Base-by-base conservation (phyloP, 2,113 vertebrate genomes). In the Indri indri region DNA sequence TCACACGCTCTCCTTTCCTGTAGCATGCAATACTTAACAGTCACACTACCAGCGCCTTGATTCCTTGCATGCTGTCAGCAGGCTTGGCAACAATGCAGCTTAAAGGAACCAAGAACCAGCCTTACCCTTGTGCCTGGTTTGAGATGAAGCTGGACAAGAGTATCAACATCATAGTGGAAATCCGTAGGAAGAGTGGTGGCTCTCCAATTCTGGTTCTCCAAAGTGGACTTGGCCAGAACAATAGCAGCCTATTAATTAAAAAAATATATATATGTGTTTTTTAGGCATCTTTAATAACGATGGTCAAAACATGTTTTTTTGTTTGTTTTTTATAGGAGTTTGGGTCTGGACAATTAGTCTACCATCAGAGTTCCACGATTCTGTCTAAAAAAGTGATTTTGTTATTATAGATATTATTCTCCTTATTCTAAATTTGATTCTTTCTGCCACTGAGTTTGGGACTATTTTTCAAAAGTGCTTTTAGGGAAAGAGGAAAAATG, bases 121-220 rank as follows among this genome's bases (percentile, higher is more conserved):
- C 98, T 98, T 98, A 99, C 99, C 98, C 98, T 99, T 96, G 97
- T 90, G 65, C 95, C 91, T 17, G 99, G 99, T 93, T 99, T 99
- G 90, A 99, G 99, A 97, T 98, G 99, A 76, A 99, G 99, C 97
- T 98, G 99, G 22, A 98, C 97, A 1, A 99, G 96, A 17, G 94
- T 98, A n/a, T 98, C 93, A 9, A 99, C 98, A 3, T 99, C 97
- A 42, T 99, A 99, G 98, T 99, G 98, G 98, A 99, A 99, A 95
- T 99, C 99, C 3, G 97, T 30, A 0, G 99, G 99, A 13, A 99
- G 99, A 0, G 99, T 99, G 25, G 99, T 99, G 91, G 98, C 98
- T 98, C 98, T 99, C 68, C 97, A 97, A 1, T 97, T 99, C 92
- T 97, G 98, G 68, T 86, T 97, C 90, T 98, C 99, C 93, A 99